Evolutionary conservation across 2,797 vertebrate species (phyloP).

Genomic region (Poliocrania exsul): DNA sequence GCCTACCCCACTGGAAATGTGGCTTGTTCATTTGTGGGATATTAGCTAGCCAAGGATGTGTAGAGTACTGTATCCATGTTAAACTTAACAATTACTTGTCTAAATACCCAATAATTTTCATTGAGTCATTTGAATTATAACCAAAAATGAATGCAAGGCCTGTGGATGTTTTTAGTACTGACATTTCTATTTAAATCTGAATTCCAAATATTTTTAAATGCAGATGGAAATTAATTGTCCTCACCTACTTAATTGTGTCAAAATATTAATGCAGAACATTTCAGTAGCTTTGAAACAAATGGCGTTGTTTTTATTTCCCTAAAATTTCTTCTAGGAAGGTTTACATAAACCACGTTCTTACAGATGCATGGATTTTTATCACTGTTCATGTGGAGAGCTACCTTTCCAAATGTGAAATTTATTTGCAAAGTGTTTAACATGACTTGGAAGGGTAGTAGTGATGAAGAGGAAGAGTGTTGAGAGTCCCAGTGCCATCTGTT

Average conservation of each 20-base stretch:
- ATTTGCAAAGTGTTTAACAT: neutral
- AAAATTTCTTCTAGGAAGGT: neutral
- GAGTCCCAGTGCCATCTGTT: neutral
- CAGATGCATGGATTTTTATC: neutral
- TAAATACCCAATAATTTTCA: neutral
- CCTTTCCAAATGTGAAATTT: neutral
- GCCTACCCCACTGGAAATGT: neutral
- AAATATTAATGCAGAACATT: neutral
- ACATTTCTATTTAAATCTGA: neutral
- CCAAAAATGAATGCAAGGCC: neutral
- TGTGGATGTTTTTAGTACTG: neutral
- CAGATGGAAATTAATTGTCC: neutral
- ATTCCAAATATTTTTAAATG: neutral
- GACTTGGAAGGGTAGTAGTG: neutral
- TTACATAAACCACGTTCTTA: neutral
- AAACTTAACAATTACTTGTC: neutral
- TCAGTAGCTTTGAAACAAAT: neutral
- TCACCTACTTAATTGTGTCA: neutral
- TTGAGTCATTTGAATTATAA: neutral
- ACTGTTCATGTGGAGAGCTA: neutral
- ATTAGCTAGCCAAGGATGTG: neutral
- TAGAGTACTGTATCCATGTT: neutral
- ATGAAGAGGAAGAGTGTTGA: neutral
- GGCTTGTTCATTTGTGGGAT: neutral
- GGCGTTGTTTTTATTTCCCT: fast-evolving